These are phyloP conservation scores for Griposia aprilina DNA, from an alignment of 2,888 invertebrate genomes.

Conservation along the genomic window DNA sequence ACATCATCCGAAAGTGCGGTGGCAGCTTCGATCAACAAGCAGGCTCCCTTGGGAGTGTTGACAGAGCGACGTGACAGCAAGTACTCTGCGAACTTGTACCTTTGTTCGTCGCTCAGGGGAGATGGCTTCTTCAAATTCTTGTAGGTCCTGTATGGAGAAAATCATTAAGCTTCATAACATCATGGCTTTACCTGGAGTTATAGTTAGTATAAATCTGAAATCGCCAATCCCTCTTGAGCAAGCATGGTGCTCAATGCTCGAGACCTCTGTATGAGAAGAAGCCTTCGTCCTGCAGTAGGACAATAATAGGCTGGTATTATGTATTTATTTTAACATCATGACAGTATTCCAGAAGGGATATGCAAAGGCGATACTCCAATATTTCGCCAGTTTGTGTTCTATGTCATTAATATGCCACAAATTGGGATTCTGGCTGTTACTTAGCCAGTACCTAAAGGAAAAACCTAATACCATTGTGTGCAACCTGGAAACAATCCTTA, in stretches of 20 bases:
- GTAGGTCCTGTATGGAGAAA: slow-evolving; percentile 75
- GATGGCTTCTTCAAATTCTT: slow-evolving; percentile 80
- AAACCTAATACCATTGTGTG: neutral
- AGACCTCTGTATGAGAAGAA: neutral
- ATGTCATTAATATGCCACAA: neutral
- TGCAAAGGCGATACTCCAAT: too few relatives aligned
- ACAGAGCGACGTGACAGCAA: slow-evolving; percentile 97
- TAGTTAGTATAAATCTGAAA: neutral
- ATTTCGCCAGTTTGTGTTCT: neutral
- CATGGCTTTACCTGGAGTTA: neutral
- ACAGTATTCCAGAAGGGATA: neutral
- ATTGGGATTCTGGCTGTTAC: neutral
- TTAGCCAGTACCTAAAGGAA: neutral
- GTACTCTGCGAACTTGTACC: slow-evolving; percentile 97
- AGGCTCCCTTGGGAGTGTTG: slow-evolving; percentile 95
- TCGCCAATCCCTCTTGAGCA: neutral
- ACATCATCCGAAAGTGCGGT: slow-evolving; percentile 93
- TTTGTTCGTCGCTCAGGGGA: slow-evolving; percentile 94
- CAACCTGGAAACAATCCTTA: neutral
- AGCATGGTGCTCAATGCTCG: neutral
- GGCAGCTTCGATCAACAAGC: slow-evolving; percentile 95
- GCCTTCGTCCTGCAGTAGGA: neutral
- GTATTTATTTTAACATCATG: neutral
- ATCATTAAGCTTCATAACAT: neutral
- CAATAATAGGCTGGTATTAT: neutral